Evolutionary conservation across 1,140 invertebrate genomes (phyloP).

Genomic region (Rhopalosiphum padi): DNA sequence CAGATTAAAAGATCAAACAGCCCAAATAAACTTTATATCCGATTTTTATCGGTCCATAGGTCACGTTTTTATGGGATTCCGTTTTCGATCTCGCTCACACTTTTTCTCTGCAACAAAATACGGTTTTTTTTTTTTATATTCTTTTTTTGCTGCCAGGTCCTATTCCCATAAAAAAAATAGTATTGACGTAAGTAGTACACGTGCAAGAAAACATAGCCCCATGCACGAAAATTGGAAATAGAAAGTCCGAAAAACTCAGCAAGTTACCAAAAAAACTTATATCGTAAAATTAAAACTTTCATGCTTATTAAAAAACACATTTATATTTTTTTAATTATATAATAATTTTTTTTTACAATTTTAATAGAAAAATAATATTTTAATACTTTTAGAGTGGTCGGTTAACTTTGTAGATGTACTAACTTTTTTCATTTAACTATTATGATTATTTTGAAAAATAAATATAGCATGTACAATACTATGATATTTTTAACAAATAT

Average conservation of each 20-base stretch:
- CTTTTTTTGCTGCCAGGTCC: neutral
- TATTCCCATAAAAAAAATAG: conserved; percentile 29
- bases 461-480: neutral
- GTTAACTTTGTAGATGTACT: neutral
- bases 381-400: neutral
- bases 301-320: neutral
- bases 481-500: neutral
- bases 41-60: conserved; percentile 51
- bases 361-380: neutral
- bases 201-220: neutral
- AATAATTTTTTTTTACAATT: neutral
- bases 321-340: neutral
- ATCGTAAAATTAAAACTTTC: neutral
- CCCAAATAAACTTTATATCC: conserved; percentile 49
- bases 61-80: conserved; percentile 53
- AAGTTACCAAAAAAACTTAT: neutral
- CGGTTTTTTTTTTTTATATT: neutral
- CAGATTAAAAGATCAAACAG: conserved; percentile 56
- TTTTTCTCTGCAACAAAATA: conserved; percentile 3
- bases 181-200: conserved; percentile 22
- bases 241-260: neutral
- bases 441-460: neutral
- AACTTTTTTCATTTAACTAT: neutral
- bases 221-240: neutral
- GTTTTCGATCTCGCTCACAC: conserved; percentile 24